Evolutionary conservation across 2,113 vertebrate genomes (phyloP).

Genomic region (Equus przewalskii): DNA sequence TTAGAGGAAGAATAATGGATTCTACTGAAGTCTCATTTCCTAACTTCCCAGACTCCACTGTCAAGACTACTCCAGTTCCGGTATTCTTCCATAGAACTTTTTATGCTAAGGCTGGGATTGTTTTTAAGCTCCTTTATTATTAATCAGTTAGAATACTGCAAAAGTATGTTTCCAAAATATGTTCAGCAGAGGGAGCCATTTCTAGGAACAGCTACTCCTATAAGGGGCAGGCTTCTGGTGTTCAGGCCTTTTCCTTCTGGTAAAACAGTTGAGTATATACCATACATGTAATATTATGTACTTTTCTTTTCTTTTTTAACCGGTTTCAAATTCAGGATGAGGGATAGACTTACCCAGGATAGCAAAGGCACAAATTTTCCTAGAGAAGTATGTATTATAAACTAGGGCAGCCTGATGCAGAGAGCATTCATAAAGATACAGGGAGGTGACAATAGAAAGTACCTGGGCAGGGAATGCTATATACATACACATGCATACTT

Average conservation of each 20-base stretch:
- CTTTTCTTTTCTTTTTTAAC: background rate
- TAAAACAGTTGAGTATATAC: background rate
- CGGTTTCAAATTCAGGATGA: background rate
- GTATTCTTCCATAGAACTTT: no score
- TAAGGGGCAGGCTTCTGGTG: background rate
- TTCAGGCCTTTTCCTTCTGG: background rate
- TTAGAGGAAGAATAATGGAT: no score
- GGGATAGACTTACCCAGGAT: background rate
- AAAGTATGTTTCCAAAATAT: no score
- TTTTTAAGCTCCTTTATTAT: no score
- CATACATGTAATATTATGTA: background rate
- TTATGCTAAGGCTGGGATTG: no score
- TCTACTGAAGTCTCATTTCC: no score
- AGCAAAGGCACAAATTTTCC: background rate
- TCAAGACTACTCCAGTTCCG: no score
- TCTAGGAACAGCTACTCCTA: background rate
- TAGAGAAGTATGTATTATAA: background rate
- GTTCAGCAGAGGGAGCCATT: no score
- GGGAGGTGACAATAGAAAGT: background rate
- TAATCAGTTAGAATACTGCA: no score
- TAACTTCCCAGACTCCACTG: no score
- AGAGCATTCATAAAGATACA: background rate
- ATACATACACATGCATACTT: no score
- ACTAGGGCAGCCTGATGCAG: background rate
- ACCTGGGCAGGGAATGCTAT: no score